Base-by-base conservation (phyloP, 2,113 vertebrate genomes). In the Anolis sagrei region DNA sequence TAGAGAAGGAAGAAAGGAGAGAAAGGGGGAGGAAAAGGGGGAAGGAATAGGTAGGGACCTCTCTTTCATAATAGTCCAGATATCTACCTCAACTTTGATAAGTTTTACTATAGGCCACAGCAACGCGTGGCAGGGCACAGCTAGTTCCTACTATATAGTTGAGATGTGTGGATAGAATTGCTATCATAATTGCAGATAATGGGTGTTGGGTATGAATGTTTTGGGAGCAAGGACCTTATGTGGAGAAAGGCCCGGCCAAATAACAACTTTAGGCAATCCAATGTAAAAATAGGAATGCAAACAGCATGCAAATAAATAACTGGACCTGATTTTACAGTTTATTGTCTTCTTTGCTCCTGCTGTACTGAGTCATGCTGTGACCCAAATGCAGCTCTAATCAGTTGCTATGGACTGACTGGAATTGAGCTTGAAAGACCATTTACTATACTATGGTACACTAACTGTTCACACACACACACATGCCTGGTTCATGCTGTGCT, bases 111-210 rank as follows among this genome's bases (percentile, higher is more conserved):
- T n/a, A n/a, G n/a, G n/a, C n/a, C n/a, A n/a, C n/a, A n/a, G n/a
- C n/a, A n/a, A n/a, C n/a, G n/a, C n/a, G n/a, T n/a, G n/a, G n/a
- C n/a, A n/a, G n/a, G n/a, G n/a, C n/a, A n/a, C n/a, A n/a, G n/a
- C n/a, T n/a, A n/a, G n/a, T n/a, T n/a, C n/a, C n/a, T n/a, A n/a
- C n/a, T n/a, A n/a, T n/a, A n/a, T 83, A 92, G 93, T 87, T 81
- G 82, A 81, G 44, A 54, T 88, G 76, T 89, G 80, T 90, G 89
- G 69, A 74, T 84, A 94, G 92, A 92, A 90, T 82, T 62, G 36
- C 85, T 73, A 49, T 93, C 93, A 83, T 81, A 79, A 93, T 91
- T 85, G 18, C 2, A 79, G 87, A 89, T 69, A 54, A 44, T 44
- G 39, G 39, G 3, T 76, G 36, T 61, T 89, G 75, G 90, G 93